Base-by-base conservation (phyloP, 1,140 invertebrate genomes). In the Hirudo medicinalis region DNA sequence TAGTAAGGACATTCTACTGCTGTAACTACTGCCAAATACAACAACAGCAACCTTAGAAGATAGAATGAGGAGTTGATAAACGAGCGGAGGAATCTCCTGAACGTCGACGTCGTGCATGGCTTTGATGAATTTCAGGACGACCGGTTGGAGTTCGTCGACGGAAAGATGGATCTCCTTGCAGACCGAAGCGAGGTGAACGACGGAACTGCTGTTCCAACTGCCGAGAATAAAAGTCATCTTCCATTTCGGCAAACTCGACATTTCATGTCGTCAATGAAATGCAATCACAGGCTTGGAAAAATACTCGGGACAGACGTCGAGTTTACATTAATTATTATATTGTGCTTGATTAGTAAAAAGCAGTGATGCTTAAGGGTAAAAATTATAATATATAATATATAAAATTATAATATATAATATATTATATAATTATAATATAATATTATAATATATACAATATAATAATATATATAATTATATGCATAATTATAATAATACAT, bases 41-140 rank as follows among this genome's bases (percentile, higher is more conserved):
- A 53, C 15, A 9, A 29, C 11, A n/a, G 49, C 22, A 63, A 79
- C 80, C 77, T 81, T 81, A 22, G 75, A 75, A 49, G 78, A 76
- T 17, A 81, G 72, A 9, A 81, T 76, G 54, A 83, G 73, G 11
- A 83, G 76, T 63, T 83, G 82, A 73, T 82, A 82, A 15, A 81
- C 75, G 11, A 83, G 72, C 3, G 82, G 80, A 54, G 82, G 82
- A 29, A 83, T 74, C 70, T 81, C 79, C 74, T 78, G 74, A 20
- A 80, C 74, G 20, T 82, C 80, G 20, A 82, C 53, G 1, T 78
- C 78, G 54, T 74, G 74, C 43, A 83, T 78, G 74, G 80, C 76
- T 13, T 78, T 72, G 9, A 81, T 60, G 25, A 82, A 77, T 75
- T 83, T 82, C 69, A 79, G 76, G n/a, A 82, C 74, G n/a, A 83